Evolutionary conservation across 2,113 vertebrate genomes (phyloP), one percentile per base, ranked within the genome.

Genomic region (Morone saxatilis): DNA sequence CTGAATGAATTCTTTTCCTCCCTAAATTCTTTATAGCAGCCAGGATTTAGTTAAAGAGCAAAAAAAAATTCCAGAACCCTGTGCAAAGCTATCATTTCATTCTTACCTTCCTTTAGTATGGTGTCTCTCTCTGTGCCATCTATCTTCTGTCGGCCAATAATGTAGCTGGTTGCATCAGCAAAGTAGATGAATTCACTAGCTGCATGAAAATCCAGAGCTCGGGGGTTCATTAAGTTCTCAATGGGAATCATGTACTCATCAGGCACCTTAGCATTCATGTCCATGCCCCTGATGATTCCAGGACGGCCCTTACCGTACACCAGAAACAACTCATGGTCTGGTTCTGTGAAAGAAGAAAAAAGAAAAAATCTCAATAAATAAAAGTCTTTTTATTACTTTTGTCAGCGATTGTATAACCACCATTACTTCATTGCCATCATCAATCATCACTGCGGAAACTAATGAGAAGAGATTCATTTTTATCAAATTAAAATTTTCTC

Each of bases 221-320:
- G 92, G 6, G 98, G 98, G 85, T 99, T 99, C 96, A 98, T 98
- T 50, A 99, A 95, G 95, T 99, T 99, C 94, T 99, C 98, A 0
- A 99, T 99, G 86, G 98, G 98, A 82, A 99, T 99, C 96, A 99
- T 99, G 93, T 99, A 98, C 86, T 99, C 98, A 0, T 99, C 98
- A 0, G 97, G 98, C 45, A 98, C 97, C 76, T 96, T 98, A 53
- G 97, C 97, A 0, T 97, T 97, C 96, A 98, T 96, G 89, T 99
- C 98, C 98, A 99, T 99, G 16, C 98, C 98, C 0, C 98, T 95
- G 90, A 99, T 99, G 90, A 99, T 97, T 70, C 98, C 98, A 0
- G 98, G 98, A 0, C 98, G 97, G 8, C 98, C 98, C 62, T 99
- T 98, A 63, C 98, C 98, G 0, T 99, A 99, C 45, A 99, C 96